A percentile compares a stretch with the other conserved stretches of the same genome.
These are phyloP conservation scores for Melinopterus prodromus DNA, from an alignment of 2,888 invertebrate species.

Conservation along the genomic window DNA sequence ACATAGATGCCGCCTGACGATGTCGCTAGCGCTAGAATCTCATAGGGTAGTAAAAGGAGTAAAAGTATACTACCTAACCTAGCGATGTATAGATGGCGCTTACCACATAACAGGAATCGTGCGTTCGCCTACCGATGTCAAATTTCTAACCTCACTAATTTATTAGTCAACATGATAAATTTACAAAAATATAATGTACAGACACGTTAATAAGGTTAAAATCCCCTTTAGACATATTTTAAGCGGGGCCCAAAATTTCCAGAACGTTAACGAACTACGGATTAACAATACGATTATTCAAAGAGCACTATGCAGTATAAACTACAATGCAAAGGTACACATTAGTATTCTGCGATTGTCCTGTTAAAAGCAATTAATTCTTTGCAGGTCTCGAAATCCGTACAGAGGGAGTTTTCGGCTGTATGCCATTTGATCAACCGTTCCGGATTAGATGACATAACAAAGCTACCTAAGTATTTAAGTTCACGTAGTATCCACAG, in stretches of 20 bases:
- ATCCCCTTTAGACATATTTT: conserved; percentile 36
- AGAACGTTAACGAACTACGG: conserved; percentile 36
- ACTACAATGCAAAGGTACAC: conserved; percentile 30
- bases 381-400: conserved; percentile 18
- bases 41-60: too few species aligned
- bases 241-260: conserved; percentile 38
- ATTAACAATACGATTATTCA: conserved; percentile 21
- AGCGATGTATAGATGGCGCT: conserved; percentile 8
- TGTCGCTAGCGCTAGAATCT: background rate
- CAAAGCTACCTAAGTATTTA: conserved; percentile 50
- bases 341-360: background rate
- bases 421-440: conserved; percentile 64
- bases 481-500: conserved; percentile 49
- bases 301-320: conserved; percentile 25
- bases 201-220: conserved; percentile 34
- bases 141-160: conserved; percentile 32
- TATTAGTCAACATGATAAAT: conserved; percentile 32
- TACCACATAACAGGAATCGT: background rate
- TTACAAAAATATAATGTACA: conserved; percentile 35
- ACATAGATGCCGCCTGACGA: background rate
- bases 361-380: conserved; percentile 17
- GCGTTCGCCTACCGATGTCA: conserved; percentile 13
- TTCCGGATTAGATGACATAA: conserved; percentile 62
- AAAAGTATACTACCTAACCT: background rate
- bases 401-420: conserved; percentile 66